Conservation (phyloP, 2,888 invertebrate species). For the Nymphalis urticae region DNA sequence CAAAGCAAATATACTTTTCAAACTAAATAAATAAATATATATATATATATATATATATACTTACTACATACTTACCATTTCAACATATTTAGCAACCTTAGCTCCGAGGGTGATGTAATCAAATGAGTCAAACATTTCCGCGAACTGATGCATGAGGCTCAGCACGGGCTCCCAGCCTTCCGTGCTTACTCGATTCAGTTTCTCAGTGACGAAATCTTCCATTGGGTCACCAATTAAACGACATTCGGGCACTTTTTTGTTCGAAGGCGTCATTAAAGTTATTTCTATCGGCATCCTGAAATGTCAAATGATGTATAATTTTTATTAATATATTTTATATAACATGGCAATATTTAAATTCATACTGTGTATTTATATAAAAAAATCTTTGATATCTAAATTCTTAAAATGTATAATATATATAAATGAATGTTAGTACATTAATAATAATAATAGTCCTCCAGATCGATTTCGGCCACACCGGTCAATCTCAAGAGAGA, state of each 20-base stretch:
- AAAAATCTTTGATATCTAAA: no score
- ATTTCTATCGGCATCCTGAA: conserved; percentile 58
- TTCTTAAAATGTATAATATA: no score
- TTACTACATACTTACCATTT: conserved; percentile 53
- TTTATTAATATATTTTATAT: no score
- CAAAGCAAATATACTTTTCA: no score
- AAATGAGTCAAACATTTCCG: conserved; percentile 57
- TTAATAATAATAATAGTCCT: no score
- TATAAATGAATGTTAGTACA: no score
- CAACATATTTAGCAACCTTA: conserved; percentile 66
- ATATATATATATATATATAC: background rate
- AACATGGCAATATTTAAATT: no score
- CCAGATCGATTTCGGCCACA: no score
- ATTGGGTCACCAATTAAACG: conserved; percentile 45
- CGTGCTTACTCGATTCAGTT: conserved; percentile 50
- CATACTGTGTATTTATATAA: no score
- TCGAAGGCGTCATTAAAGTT: conserved; percentile 47
- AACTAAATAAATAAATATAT: background rate
- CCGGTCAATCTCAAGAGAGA: no score
- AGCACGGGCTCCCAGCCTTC: conserved; percentile 61
- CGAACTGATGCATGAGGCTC: conserved; percentile 62
- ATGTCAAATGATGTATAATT: background rate
- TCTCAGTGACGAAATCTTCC: conserved; percentile 61
- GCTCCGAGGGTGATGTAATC: conserved; percentile 61
- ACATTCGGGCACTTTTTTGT: conserved; percentile 63